Evolutionary conservation across 2,888 invertebrate genomes (phyloP).

Genomic region (Girardia tigrina): DNA sequence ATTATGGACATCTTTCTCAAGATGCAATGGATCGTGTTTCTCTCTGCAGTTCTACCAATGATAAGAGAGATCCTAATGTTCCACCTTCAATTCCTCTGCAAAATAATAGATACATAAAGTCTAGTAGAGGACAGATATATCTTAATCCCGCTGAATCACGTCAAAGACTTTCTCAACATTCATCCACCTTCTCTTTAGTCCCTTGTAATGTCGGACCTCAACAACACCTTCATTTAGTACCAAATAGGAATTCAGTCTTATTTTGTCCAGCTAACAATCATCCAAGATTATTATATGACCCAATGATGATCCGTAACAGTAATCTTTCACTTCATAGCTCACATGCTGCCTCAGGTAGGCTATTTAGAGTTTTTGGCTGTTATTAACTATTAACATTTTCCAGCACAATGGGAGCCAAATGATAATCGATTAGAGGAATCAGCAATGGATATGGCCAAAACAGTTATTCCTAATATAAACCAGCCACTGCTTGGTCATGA

Average conservation of each 20-base stretch:
- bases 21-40: background rate
- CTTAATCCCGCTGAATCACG: background rate
- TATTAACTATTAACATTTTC: too few species aligned
- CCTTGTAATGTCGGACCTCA: background rate
- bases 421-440: constrained; percentile 18
- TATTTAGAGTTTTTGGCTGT: too few species aligned
- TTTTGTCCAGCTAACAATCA: background rate
- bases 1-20: background rate
- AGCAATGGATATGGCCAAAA: background rate
- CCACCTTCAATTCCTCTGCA: background rate
- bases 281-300: background rate
- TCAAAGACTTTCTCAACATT: constrained; percentile 8
- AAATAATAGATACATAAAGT: background rate
- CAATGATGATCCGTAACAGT: background rate
- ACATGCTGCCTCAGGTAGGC: background rate
- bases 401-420: constrained; percentile 1
- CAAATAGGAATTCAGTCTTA: background rate
- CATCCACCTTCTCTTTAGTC: constrained; percentile 3
- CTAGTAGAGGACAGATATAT: background rate
- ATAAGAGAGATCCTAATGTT: background rate
- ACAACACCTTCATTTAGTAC: background rate
- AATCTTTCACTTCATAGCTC: background rate
- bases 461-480: background rate
- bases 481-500: background rate
- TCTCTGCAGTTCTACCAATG: background rate